Conservation (phyloP, 2,113 vertebrate genomes). For the Notechis scutatus region DNA sequence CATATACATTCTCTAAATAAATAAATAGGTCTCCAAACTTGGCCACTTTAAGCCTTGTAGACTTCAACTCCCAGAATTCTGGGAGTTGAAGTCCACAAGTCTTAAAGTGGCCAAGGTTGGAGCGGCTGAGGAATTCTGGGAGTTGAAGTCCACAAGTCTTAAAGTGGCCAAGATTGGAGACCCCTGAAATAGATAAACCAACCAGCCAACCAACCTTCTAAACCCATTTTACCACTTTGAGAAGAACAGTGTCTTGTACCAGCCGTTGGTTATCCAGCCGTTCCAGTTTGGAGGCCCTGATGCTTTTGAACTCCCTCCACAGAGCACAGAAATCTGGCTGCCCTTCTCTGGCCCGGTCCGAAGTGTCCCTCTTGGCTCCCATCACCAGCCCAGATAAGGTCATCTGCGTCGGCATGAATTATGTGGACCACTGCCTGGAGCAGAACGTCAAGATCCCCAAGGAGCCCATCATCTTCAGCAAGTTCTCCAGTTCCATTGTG, state of each 20-base stretch:
- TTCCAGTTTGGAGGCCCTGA: background rate
- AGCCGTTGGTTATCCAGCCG: accelerated
- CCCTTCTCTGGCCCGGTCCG: conserved; percentile 64
- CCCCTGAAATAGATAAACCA: too few relatives aligned
- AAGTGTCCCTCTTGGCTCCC: conserved; percentile 77
- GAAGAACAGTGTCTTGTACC: background rate
- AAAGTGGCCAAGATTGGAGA: too few relatives aligned
- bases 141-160: too few relatives aligned
- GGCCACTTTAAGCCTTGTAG: too few relatives aligned
- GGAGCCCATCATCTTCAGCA: conserved; percentile 94
- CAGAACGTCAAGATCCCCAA: conserved; percentile 78
- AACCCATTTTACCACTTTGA: background rate
- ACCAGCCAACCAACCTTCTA: background rate
- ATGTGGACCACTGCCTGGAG: conserved; percentile 89
- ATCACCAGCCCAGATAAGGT: conserved; percentile 85
- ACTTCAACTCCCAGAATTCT: too few relatives aligned
- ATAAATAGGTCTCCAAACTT: background rate
- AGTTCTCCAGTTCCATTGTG: conserved; percentile 85
- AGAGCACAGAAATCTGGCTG: conserved; percentile 74
- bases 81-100: too few relatives aligned
- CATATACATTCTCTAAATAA: background rate
- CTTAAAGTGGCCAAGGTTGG: too few relatives aligned
- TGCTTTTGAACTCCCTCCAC: background rate
- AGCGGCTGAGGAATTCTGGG: too few relatives aligned
- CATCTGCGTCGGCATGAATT: conserved; percentile 93